These are phyloP conservation scores for Sphecodes monilicornis DNA, from an alignment of 2,888 invertebrate genomes.

Conservation along the genomic window DNA sequence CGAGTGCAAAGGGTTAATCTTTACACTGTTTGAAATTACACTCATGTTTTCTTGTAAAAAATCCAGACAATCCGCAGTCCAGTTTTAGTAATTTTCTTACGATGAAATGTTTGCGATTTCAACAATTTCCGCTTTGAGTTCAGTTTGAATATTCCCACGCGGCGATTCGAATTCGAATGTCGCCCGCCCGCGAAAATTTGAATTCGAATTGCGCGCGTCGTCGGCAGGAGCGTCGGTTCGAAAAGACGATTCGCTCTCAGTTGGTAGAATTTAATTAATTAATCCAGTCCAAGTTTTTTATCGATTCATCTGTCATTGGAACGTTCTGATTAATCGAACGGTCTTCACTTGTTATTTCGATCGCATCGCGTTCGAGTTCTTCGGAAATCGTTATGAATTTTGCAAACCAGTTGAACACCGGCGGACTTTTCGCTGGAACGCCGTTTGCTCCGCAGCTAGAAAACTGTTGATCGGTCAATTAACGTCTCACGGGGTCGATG, in stretches of 20 bases:
- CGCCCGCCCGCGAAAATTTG: neutral
- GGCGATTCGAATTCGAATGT: neutral
- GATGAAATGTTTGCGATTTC: too few species aligned
- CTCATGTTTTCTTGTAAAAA: neutral
- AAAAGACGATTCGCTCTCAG: slow-evolving; percentile 30
- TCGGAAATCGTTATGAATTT: slow-evolving; percentile 7
- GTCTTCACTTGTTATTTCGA: slow-evolving; percentile 48
- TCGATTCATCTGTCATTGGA: slow-evolving; percentile 59
- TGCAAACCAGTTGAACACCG: slow-evolving; percentile 1
- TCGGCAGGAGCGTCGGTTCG: neutral
- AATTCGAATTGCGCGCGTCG: neutral
- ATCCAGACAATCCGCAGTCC: neutral
- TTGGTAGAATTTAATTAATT: slow-evolving; percentile 66
- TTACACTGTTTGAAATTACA: too few species aligned
- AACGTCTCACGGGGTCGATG: neutral
- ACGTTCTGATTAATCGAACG: slow-evolving; percentile 59
- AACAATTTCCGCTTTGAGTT: too few species aligned
- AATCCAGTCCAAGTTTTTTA: slow-evolving; percentile 55
- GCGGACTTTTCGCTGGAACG: neutral
- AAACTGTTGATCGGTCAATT: slow-evolving; percentile 21
- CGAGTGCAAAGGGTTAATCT: too few species aligned
- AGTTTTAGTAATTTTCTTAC: neutral
- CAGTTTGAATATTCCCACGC: neutral
- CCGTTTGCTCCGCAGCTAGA: neutral
- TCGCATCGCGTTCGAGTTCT: neutral